Percentiles rank a stretch among this genome's conserved stretches.
Evolutionary conservation across 2,113 vertebrate species (phyloP).

Genomic region (Periophthalmus modestus): DNA sequence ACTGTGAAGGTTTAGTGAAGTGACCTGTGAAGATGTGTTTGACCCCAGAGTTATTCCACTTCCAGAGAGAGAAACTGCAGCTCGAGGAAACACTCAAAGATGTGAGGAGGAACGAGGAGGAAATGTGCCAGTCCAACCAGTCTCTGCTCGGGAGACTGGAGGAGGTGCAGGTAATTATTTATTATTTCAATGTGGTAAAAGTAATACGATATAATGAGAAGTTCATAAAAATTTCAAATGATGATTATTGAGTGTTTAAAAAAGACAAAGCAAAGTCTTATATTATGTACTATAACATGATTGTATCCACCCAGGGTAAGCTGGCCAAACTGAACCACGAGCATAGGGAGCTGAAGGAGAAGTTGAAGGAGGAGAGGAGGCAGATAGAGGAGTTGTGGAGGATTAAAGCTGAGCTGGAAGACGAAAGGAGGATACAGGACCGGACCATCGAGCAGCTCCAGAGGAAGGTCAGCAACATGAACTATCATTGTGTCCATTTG

Average conservation of each 20-base stretch:
- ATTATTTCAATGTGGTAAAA: too few relatives aligned
- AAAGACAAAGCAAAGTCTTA: too few relatives aligned
- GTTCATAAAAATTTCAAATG: too few relatives aligned
- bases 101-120: constrained; percentile 80
- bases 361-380: constrained; percentile 82
- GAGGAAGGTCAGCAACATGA: constrained; percentile 82
- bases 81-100: constrained; percentile 76
- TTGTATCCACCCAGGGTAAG: constrained; percentile 74
- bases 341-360: constrained; percentile 84
- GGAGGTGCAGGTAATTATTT: constrained; percentile 78
- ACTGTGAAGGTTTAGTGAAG: neutral
- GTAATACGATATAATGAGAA: too few relatives aligned
- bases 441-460: constrained; percentile 87
- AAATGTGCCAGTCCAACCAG: constrained; percentile 74
- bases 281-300: neutral
- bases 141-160: constrained; percentile 81
- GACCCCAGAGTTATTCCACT: neutral
- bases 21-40: neutral
- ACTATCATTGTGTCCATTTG: neutral
- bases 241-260: too few relatives aligned
- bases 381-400: constrained; percentile 86
- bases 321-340: constrained; percentile 81
- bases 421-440: constrained; percentile 83
- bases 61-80: constrained; percentile 82
- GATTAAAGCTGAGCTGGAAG: constrained; percentile 85